These are phyloP conservation scores for Trachelus stipa DNA, from an alignment of 2,888 invertebrate species.

Conservation along the genomic window DNA sequence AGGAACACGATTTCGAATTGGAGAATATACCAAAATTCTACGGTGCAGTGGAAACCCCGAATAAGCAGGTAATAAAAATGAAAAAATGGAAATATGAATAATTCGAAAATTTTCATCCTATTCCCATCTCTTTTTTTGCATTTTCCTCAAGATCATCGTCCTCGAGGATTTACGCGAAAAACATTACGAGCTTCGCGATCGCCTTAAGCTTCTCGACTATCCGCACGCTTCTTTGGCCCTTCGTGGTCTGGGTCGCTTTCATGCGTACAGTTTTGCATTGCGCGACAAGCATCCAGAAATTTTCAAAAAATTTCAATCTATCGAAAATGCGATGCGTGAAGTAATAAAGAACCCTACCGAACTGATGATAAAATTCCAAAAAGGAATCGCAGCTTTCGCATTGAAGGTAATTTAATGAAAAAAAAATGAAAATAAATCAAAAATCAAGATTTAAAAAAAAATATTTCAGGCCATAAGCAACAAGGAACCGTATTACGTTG, in stretches of 20 bases:
- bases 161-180: conserved; percentile 32
- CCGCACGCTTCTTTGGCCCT: conserved; percentile 32
- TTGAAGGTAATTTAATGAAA: no score
- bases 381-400: conserved; percentile 26
- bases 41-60: conserved; percentile 7
- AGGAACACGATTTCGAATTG: conserved; percentile 2
- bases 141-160: conserved; percentile 31
- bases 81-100: no score
- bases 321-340: conserved; percentile 20
- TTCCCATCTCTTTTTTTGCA: background rate
- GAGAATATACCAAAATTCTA: conserved; percentile 25
- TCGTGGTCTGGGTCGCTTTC: conserved; percentile 32
- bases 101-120: no score
- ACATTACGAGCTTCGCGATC: no score
- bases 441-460: no score
- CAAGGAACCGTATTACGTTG: no score
- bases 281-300: conserved; percentile 30
- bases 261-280: conserved; percentile 39
- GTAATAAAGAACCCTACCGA: no score
- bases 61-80: conserved; percentile 27
- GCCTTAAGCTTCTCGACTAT: conserved; percentile 32
- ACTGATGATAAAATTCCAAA: conserved; percentile 5
- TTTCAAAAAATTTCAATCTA: conserved; percentile 27
- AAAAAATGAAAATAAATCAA: no score
- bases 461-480: no score